Base-by-base conservation (phyloP, 2,888 invertebrate species). In the Hirtodrosophila histrioides region DNA sequence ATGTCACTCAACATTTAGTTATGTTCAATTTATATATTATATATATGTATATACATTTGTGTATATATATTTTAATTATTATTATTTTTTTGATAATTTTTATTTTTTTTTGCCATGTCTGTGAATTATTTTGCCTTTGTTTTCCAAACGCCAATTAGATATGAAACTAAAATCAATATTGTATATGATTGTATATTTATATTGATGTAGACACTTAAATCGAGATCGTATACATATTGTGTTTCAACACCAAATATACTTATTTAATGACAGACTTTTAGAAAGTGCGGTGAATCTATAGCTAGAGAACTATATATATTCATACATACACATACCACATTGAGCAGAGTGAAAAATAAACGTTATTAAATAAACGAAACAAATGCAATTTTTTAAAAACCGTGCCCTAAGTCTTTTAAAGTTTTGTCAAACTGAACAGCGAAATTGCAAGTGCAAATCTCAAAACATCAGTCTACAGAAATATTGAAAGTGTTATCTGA, bases 181-280 rank as follows among this genome's bases (percentile, higher is more conserved):
- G 62, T 68, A 68, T 73, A 78, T 78, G 71, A 56, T 48, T 62
- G 49, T 63, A 70, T 66, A 70, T 66, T 65, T 53, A 63, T 79
- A 65, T 68, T 46, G 56, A 61, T 62, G 55, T 55, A 51, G 46
- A 61, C 50, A 33, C 43, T 44, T 50, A 49, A 58, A 36, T 62
- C 33, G 31, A 75, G 49, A 57, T 58, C 50, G 56, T 60, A 69
- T 46, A 56, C 51, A 66, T 67, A 68, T 69, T 70, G 70, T 67
- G 70, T 78, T 70, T 54, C 48, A 69, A 63, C 68, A 69, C 70
- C 63, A 69, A 78, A 70, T 81, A 67, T 61, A 68, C 60, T 45
- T 39, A 44, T 58, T 60, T 58, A 64, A 61, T 55, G 44, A 43
- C 63, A 56, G 50, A 69, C 85, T 75, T 69, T 66, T 39, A 66